These are phyloP conservation scores for Physeter macrocephalus DNA, from an alignment of 2,113 vertebrate species.

Conservation along the genomic window DNA sequence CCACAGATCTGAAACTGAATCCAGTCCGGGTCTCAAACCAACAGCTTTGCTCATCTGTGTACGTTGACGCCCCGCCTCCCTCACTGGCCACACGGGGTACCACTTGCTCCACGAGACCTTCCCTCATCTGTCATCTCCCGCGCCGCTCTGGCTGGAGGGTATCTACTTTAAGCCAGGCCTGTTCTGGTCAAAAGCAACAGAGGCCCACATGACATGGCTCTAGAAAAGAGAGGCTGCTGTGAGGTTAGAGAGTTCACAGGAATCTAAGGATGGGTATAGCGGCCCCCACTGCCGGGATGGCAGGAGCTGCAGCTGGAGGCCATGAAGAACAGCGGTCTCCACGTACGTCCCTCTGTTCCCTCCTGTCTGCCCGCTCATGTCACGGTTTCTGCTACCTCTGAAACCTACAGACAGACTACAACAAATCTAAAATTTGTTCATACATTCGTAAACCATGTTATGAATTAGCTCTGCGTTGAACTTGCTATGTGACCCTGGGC, in stretches of 20 bases:
- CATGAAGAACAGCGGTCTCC: fast-evolving
- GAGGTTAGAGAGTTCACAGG: not conserved
- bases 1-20: not conserved
- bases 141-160: not conserved
- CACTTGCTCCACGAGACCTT: fast-evolving
- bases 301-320: not conserved
- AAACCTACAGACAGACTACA: not conserved
- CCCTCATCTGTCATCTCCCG: not conserved
- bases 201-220: not conserved
- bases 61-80: no score
- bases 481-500: not conserved
- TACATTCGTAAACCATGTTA: not conserved
- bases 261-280: not conserved
- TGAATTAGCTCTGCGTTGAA: not conserved
- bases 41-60: not conserved
- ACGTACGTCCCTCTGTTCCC: not conserved
- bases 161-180: not conserved
- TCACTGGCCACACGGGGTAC: fast-evolving
- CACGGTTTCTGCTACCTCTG: not conserved
- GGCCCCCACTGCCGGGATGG: no score
- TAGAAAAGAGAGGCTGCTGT: not conserved
- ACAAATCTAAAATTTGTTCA: not conserved
- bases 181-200: not conserved
- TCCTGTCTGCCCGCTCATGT: not conserved
- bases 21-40: not conserved